A percentile compares a stretch with the other conserved stretches of the same genome.
phyloP scores from a whole-genome alignment of 2,888 invertebrate genomes.

The Epinotia nisella region DNA sequence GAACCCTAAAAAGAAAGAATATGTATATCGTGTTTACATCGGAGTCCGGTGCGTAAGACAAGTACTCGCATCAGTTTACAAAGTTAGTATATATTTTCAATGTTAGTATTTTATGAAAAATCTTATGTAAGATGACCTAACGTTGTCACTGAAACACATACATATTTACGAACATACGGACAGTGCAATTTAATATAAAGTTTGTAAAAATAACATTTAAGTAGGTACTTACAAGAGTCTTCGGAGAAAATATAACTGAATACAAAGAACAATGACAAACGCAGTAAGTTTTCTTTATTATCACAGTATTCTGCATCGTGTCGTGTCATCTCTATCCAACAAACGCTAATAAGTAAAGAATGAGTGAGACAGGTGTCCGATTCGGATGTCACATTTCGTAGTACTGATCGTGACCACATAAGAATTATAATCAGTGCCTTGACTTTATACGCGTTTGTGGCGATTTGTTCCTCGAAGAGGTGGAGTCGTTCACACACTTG shows the following conservation, averaged over 20 bases:
- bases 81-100: no score
- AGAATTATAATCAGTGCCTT: not conserved
- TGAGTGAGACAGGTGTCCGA: not conserved
- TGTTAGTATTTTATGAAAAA: no score
- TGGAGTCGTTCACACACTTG: not conserved
- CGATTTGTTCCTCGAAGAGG: not conserved
- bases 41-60: no score
- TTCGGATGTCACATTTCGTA: conserved; percentile 12
- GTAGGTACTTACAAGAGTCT: no score
- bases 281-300: conserved; percentile 5
- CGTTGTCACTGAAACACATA: no score
- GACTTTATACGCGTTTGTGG: not conserved
- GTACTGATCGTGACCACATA: conserved; percentile 6
- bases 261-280: conserved; percentile 15
- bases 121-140: no score
- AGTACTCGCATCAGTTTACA: no score
- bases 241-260: not conserved
- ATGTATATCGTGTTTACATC: no score
- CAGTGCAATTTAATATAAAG: no score
- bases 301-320: not conserved
- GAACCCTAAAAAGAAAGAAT: no score
- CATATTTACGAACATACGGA: no score
- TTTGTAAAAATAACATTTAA: no score
- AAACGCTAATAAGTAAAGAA: not conserved
- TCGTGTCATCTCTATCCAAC: conserved; percentile 4